phyloP scores from a whole-genome alignment of 2,797 vertebrate species.

The Rhodeus uyekii region DNA sequence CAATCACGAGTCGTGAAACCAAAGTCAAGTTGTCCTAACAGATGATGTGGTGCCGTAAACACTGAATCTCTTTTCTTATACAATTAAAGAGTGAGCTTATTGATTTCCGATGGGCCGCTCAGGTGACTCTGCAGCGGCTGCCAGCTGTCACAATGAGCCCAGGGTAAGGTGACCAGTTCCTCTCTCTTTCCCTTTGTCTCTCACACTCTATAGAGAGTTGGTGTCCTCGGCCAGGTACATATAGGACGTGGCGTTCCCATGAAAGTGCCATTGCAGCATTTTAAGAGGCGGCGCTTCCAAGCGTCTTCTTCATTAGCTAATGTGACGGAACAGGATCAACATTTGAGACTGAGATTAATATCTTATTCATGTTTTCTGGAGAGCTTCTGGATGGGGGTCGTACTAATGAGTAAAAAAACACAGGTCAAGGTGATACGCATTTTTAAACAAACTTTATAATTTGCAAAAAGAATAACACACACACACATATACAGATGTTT shows the following conservation, averaged over 20 bases:
- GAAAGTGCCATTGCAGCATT: constrained; percentile 54
- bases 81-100: constrained; percentile 85
- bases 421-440: constrained; percentile 5
- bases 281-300: constrained; percentile 58
- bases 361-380: neutral
- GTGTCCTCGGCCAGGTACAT: constrained; percentile 70
- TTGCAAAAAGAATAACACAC: constrained; percentile 33
- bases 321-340: constrained; percentile 58
- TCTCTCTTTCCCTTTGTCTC: constrained; percentile 66
- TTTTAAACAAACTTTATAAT: too few species aligned
- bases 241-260: constrained; percentile 67
- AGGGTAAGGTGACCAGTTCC: constrained; percentile 87
- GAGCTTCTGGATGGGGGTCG: neutral
- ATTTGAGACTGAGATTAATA: constrained; percentile 21
- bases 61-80: constrained; percentile 75
- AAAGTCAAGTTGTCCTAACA: constrained; percentile 77
- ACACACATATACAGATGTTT: constrained; percentile 10
- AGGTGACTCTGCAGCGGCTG: constrained; percentile 80
- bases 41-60: constrained; percentile 76
- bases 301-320: constrained; percentile 68
- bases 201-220: constrained; percentile 68
- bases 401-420: neutral
- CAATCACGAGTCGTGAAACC: constrained; percentile 53
- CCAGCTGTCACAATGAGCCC: constrained; percentile 83
- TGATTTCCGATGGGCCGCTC: constrained; percentile 89